Evolutionary conservation across 2,888 invertebrate genomes (phyloP).

Genomic region (Chironomus tentans): DNA sequence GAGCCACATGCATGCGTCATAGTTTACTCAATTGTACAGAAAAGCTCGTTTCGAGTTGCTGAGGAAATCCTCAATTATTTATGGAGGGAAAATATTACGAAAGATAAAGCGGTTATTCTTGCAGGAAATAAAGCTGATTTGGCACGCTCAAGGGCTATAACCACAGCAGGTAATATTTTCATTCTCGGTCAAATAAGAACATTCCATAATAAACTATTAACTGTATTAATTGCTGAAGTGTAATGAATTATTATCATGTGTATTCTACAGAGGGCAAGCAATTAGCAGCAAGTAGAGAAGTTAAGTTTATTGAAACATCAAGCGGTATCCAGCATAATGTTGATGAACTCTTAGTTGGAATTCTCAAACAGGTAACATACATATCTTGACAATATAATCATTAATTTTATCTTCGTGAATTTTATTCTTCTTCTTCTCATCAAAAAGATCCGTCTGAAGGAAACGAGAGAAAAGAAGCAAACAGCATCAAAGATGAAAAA

Average conservation of each 20-base stretch:
- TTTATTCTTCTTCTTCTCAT: neutral
- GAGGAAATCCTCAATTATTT: slow-evolving; percentile 80
- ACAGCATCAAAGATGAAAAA: slow-evolving; percentile 60
- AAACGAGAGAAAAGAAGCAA: slow-evolving; percentile 64
- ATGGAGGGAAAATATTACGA: slow-evolving; percentile 71
- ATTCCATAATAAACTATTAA: neutral
- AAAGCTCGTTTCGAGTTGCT: slow-evolving; percentile 70
- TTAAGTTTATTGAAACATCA: slow-evolving; percentile 93
- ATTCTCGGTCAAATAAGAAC: slow-evolving; percentile 20
- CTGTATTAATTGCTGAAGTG: neutral
- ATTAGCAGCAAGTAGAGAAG: slow-evolving; percentile 78
- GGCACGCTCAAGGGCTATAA: slow-evolving; percentile 74
- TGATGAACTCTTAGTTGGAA: slow-evolving; percentile 88
- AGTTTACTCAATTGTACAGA: slow-evolving; percentile 82
- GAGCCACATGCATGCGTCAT: slow-evolving; percentile 89
- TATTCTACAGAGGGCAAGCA: slow-evolving; percentile 69
- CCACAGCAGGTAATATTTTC: slow-evolving; percentile 60
- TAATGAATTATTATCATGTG: neutral
- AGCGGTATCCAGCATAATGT: slow-evolving; percentile 94
- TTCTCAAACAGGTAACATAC: slow-evolving; percentile 62
- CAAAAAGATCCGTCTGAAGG: slow-evolving; percentile 58
- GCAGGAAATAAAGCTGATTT: slow-evolving; percentile 92
- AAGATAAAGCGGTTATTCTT: slow-evolving; percentile 77
- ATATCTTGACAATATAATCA: neutral
- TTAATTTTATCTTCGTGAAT: neutral